These are phyloP conservation scores for Hanleya hanleyi DNA, from an alignment of 2,888 invertebrate genomes.

Conservation along the genomic window DNA sequence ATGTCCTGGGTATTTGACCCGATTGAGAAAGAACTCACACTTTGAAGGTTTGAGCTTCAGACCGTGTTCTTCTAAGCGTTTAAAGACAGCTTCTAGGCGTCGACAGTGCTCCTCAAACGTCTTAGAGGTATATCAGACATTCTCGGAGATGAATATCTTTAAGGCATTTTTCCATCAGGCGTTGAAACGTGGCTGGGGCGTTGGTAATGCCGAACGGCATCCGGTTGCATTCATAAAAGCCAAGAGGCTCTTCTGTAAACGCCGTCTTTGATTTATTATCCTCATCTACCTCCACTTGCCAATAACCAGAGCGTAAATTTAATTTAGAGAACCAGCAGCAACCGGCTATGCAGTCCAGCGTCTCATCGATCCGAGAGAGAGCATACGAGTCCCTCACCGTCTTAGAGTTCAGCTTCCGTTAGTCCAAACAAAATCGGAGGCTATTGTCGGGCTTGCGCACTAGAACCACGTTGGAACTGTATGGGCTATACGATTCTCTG, in stretches of 20 bases:
- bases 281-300: too few species aligned
- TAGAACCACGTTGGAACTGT: not conserved
- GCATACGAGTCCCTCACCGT: not conserved
- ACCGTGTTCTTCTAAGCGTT: not conserved
- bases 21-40: not conserved
- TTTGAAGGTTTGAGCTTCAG: not conserved
- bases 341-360: too few species aligned
- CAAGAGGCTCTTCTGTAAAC: not conserved
- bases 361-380: too few species aligned
- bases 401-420: not conserved
- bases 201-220: not conserved
- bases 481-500: not conserved
- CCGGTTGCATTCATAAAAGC: conserved; percentile 1
- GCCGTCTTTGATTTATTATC: too few species aligned
- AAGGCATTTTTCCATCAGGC: not conserved
- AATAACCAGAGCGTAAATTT: too few species aligned
- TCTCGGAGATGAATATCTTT: not conserved
- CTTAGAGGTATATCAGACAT: not conserved
- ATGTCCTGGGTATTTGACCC: not conserved
- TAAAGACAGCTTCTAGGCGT: not conserved
- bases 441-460: not conserved
- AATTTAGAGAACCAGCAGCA: too few species aligned
- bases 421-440: not conserved
- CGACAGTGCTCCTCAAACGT: not conserved
- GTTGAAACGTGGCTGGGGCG: not conserved